Conservation (phyloP, 2,113 vertebrate species). For the Oreotrochilus melanogaster region DNA sequence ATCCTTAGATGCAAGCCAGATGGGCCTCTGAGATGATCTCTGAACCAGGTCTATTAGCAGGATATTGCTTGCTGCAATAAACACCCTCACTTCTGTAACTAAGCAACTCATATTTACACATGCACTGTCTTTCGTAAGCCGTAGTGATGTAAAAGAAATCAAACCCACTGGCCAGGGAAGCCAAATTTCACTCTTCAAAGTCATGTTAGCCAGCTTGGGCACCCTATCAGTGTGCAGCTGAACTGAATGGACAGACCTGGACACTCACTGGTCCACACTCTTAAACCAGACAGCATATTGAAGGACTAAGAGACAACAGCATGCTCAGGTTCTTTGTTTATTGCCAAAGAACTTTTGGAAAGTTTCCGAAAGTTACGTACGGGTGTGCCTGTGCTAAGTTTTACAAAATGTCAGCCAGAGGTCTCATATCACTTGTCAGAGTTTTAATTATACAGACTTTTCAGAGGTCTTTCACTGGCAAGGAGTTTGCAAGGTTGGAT, state of each 20-base stretch:
- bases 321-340: not conserved
- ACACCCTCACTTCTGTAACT: not conserved
- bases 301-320: fast-evolving
- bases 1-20: not conserved
- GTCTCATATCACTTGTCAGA: not conserved
- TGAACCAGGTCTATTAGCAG: not conserved
- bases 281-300: not conserved
- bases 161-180: fast-evolving
- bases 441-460: not conserved
- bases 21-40: not conserved
- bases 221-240: not conserved
- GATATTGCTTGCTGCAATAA: not conserved
- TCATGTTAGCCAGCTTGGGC: not conserved
- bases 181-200: not conserved
- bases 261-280: not conserved
- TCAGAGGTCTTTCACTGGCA: not conserved
- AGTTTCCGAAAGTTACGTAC: not conserved
- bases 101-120: not conserved
- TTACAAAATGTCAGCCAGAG: not conserved
- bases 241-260: not conserved
- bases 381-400: fast-evolving
- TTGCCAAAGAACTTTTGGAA: not conserved
- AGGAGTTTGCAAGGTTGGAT: not conserved
- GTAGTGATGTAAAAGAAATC: not conserved
- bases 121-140: not conserved